These are phyloP conservation scores for Macrotus californicus DNA, from an alignment of 2,113 vertebrate species.

Conservation along the genomic window DNA sequence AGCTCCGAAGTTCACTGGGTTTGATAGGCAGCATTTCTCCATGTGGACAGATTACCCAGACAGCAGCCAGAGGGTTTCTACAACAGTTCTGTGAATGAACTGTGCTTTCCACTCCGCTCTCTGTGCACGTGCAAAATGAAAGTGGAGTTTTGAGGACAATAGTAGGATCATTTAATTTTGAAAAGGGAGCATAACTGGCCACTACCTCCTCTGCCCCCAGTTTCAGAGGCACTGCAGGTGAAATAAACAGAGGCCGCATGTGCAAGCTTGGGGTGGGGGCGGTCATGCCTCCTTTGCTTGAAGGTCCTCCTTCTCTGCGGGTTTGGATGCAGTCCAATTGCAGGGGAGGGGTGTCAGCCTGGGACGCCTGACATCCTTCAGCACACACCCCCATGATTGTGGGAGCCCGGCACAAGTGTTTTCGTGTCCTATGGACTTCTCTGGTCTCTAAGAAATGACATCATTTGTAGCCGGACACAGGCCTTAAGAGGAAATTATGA, in stretches of 20 bases:
- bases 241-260: background rate
- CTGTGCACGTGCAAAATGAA: background rate
- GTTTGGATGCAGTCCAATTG: background rate
- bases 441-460: background rate
- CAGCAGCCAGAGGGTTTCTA: background rate
- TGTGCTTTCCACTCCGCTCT: rapidly evolving
- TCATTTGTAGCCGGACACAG: background rate
- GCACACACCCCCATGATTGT: rapidly evolving
- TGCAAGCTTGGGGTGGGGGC: background rate
- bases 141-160: background rate
- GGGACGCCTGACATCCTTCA: rapidly evolving
- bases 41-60: background rate
- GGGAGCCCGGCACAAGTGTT: rapidly evolving
- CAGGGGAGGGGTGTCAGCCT: background rate
- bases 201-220: too few species aligned
- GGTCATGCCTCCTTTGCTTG: background rate
- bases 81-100: rapidly evolving
- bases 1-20: background rate
- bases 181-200: background rate
- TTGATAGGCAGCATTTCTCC: background rate
- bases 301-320: rapidly evolving
- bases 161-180: background rate
- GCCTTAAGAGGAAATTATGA: background rate
- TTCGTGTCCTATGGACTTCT: background rate
- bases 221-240: background rate